phyloP scores from a whole-genome alignment of 2,888 invertebrate genomes.

The Pachydiplax longipennis region DNA sequence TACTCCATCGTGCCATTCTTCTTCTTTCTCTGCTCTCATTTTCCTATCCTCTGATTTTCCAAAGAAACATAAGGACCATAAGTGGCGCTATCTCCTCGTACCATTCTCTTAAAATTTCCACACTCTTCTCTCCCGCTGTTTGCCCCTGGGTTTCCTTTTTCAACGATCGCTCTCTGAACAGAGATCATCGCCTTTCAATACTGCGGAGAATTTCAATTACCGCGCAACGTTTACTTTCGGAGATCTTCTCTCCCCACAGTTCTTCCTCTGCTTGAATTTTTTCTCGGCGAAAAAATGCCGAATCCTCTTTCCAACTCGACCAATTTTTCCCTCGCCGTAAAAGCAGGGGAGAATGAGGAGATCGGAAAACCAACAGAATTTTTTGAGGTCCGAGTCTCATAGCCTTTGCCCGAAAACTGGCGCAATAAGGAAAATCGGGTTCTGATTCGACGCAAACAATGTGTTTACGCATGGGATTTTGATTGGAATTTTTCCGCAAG shows the following conservation, averaged over 20 bases:
- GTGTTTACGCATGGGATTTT: no score
- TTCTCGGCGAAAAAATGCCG: not conserved
- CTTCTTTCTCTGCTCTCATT: not conserved
- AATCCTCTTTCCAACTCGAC: not conserved
- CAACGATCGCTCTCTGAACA: not conserved
- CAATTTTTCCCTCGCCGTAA: not conserved
- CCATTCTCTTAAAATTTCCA: not conserved
- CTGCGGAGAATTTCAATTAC: conserved; percentile 33
- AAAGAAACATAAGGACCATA: not conserved
- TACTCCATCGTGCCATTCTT: not conserved
- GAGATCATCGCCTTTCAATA: conserved; percentile 25
- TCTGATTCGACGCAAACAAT: no score
- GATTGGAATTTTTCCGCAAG: no score
- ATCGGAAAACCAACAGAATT: not conserved
- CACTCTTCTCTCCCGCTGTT: not conserved
- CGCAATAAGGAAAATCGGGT: no score
- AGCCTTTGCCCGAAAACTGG: not conserved
- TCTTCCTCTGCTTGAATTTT: not conserved
- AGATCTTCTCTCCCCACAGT: not conserved
- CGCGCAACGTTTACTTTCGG: not conserved
- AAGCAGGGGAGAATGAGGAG: not conserved
- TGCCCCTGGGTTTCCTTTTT: not conserved
- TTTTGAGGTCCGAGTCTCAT: not conserved
- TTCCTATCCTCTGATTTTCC: not conserved
- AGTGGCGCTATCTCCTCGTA: not conserved